Base-by-base conservation (phyloP, 2,113 vertebrate genomes). In the Arothron firmamentum region DNA sequence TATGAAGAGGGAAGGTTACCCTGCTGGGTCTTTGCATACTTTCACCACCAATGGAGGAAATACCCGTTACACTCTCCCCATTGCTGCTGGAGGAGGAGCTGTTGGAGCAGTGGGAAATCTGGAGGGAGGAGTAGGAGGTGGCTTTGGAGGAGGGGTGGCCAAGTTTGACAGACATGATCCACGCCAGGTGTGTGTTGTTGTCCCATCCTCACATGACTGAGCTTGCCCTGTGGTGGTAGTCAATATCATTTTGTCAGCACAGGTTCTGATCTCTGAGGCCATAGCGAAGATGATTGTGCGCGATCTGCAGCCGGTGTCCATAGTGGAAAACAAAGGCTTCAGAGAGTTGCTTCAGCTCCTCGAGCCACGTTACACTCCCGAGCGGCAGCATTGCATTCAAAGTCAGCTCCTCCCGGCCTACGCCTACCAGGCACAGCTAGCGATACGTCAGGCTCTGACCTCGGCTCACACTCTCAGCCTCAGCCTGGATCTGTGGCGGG, bases 211-310 rank as follows among this genome's bases (percentile, higher is more conserved):
- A 0, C 21, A 28, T 46, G 13, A 38, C 34, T 38, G 34, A 38
- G 34, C 34, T 11, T 38, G 34, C 11, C 10, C 1, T 38, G 34
- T 38, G 10, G 34, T 38, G 34, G 8, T 38, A 11, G 12, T 38
- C 2, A 4, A 38, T 38, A 9, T 12, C 11, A 38, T 11, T 23
- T 51, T 70, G 45, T 60, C 23, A 6, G 25, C 12, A 10, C 13
- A 89, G 88, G 85, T 89, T 54, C 78, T 92, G 18, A 91, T 92
- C 72, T 90, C 90, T 0, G 91, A 92, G 81, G 90, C 91, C 10
- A 89, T 92, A 41, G 83, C 89, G 9, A 92, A 92, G 81, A 92
- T 92, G 91, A 90, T 92, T 15, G 88, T 92, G 38, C 84, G 75
- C 5, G 91, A 92, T 59, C 82, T 92, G 56, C 91, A 92, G 82